Evolutionary conservation across 2,888 invertebrate genomes (phyloP).

Genomic region (Diadegma fenestrale): DNA sequence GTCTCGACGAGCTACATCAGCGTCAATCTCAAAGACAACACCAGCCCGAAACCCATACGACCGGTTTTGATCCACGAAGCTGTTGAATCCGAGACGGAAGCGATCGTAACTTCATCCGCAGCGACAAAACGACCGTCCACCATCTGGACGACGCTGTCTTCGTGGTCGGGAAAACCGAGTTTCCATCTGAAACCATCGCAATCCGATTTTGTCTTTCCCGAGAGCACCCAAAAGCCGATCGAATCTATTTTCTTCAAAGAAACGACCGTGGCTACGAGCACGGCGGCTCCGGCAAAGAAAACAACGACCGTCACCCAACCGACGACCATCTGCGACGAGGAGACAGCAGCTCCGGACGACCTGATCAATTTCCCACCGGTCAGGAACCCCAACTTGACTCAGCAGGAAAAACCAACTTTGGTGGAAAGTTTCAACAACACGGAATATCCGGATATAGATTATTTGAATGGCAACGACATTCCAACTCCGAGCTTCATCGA

Average conservation of each 20-base stretch:
- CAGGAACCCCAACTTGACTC: slow-evolving; percentile 92
- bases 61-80: slow-evolving; percentile 10
- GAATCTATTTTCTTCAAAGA: slow-evolving; percentile 72
- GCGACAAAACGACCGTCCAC: slow-evolving; percentile 74
- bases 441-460: slow-evolving; percentile 75
- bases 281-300: slow-evolving; percentile 29
- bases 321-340: slow-evolving; percentile 85
- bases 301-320: slow-evolving; percentile 37
- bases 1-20: slow-evolving; percentile 82
- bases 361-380: slow-evolving; percentile 94
- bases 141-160: slow-evolving; percentile 79
- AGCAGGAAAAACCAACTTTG: slow-evolving; percentile 83
- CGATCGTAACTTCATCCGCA: neutral
- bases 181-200: slow-evolving; percentile 79
- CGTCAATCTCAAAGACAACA: slow-evolving; percentile 81
- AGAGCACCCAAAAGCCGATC: slow-evolving; percentile 57
- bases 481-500: slow-evolving; percentile 92
- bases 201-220: slow-evolving; percentile 58
- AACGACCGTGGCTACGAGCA: slow-evolving; percentile 46
- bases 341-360: slow-evolving; percentile 89
- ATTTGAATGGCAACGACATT: slow-evolving; percentile 88
- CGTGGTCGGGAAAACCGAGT: slow-evolving; percentile 80
- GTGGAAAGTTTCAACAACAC: slow-evolving; percentile 81
- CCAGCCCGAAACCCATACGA: slow-evolving; percentile 55
- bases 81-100: slow-evolving; percentile 18